Percentiles rank a stretch among this genome's conserved stretches.
phyloP scores from a whole-genome alignment of 2,797 vertebrate genomes.

The Ctenopoma multispine region DNA sequence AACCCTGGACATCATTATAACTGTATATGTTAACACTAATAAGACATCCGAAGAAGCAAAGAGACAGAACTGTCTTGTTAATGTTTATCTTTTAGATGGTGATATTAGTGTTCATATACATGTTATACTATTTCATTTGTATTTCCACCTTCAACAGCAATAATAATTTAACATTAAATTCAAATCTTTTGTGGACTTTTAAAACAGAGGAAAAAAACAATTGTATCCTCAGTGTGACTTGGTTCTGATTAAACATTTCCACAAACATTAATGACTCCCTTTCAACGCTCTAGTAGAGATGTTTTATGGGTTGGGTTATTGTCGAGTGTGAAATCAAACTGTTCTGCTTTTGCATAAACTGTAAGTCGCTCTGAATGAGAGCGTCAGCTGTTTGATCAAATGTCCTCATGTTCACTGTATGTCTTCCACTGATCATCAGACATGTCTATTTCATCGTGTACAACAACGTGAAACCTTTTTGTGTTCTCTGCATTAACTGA shows the following conservation, averaged over 20 bases:
- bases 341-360: slow-evolving; percentile 48
- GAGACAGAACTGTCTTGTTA: slow-evolving; percentile 9
- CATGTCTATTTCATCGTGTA: not conserved
- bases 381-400: slow-evolving; percentile 34
- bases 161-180: too few relatives aligned
- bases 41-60: slow-evolving; percentile 6
- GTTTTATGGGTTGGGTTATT: slow-evolving; percentile 32
- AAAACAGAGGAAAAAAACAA: too few relatives aligned
- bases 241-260: not conserved
- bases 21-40: not conserved
- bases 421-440: not conserved
- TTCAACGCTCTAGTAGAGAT: not conserved
- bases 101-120: slow-evolving; percentile 17
- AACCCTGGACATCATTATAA: slow-evolving; percentile 12
- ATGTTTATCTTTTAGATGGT: slow-evolving; percentile 24
- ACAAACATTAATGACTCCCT: too few relatives aligned
- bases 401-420: slow-evolving; percentile 7
- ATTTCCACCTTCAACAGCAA: not conserved
- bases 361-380: slow-evolving; percentile 62
- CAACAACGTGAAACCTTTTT: not conserved
- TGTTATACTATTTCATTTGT: not conserved
- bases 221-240: too few relatives aligned
- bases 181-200: too few relatives aligned
- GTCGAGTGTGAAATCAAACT: not conserved
- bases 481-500: not conserved